Evolutionary conservation across 2,888 invertebrate species (phyloP).

Genomic region (Calameuta filiformis): DNA sequence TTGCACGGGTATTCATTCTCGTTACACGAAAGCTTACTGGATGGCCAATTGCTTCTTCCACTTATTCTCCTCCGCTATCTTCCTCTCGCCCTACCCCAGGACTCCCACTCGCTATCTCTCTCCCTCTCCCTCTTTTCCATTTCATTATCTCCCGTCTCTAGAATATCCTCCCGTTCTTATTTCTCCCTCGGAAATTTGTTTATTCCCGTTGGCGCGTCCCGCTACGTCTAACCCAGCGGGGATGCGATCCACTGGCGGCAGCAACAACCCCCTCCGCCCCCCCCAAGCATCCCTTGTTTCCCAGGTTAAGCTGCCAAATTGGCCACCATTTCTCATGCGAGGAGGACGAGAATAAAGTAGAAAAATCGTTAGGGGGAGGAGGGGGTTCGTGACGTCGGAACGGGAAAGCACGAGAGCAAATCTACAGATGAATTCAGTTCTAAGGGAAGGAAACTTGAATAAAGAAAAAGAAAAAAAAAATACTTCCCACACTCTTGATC

Average conservation of each 20-base stretch:
- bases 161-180: not conserved
- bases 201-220: not conserved
- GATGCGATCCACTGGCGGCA: not conserved
- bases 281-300: not conserved
- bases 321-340: conserved; percentile 22
- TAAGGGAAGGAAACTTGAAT: no score
- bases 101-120: not conserved
- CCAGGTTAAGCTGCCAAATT: conserved; percentile 20
- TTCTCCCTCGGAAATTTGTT: not conserved
- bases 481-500: no score
- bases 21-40: no score
- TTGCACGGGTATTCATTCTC: no score
- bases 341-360: conserved; percentile 17
- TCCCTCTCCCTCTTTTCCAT: not conserved
- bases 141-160: not conserved
- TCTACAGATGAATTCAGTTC: no score
- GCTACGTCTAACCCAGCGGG: not conserved
- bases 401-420: conserved; percentile 6
- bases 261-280: not conserved
- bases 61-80: no score
- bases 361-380: not conserved
- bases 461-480: no score
- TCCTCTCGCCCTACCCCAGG: no score
- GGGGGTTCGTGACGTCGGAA: conserved; percentile 8
- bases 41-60: no score